Conservation (phyloP, 2,888 invertebrate genomes). For the Homarus gammarus region DNA sequence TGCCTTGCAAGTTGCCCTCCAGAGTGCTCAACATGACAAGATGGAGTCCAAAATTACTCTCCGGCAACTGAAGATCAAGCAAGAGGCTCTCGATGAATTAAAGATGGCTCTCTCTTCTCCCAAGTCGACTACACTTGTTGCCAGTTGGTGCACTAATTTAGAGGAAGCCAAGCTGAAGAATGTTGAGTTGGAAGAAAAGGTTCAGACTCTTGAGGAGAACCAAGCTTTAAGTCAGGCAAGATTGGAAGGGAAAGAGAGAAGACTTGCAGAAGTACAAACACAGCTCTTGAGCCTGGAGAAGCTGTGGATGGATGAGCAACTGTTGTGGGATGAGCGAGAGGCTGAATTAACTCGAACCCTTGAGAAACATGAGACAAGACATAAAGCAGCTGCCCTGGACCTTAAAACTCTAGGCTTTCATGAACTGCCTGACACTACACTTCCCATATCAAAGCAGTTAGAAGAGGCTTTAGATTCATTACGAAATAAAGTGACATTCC, state of each 20-base stretch:
- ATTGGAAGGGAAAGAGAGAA: constrained; percentile 55
- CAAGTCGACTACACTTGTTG: constrained; percentile 20
- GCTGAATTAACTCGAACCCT: constrained; percentile 42
- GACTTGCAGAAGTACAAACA: constrained; percentile 41
- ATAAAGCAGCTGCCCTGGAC: constrained; percentile 29
- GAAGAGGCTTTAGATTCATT: constrained; percentile 47
- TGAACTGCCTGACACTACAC: constrained; percentile 34
- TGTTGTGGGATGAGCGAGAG: constrained; percentile 57
- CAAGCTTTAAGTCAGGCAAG: constrained; percentile 15
- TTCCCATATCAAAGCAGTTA: constrained; percentile 44
- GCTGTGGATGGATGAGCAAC: constrained; percentile 61
- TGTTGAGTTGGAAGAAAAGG: constrained; percentile 64
- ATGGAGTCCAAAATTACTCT: constrained; percentile 62
- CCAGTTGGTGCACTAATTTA: constrained; percentile 53
- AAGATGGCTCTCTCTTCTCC: constrained; percentile 43
- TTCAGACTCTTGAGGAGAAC: constrained; percentile 38
- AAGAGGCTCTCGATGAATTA: constrained; percentile 68
- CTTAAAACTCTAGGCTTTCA: constrained; percentile 20
- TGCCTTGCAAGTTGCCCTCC: constrained; percentile 35
- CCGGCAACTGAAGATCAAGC: constrained; percentile 63
- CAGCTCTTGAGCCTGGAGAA: constrained; percentile 60
- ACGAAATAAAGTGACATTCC: constrained; percentile 21
- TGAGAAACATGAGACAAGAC: constrained; percentile 46
- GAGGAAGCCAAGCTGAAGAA: constrained; percentile 65
- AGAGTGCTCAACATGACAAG: constrained; percentile 58